These are phyloP conservation scores for Phoeniculus purpureus DNA, from an alignment of 2,797 vertebrate genomes.

Conservation along the genomic window DNA sequence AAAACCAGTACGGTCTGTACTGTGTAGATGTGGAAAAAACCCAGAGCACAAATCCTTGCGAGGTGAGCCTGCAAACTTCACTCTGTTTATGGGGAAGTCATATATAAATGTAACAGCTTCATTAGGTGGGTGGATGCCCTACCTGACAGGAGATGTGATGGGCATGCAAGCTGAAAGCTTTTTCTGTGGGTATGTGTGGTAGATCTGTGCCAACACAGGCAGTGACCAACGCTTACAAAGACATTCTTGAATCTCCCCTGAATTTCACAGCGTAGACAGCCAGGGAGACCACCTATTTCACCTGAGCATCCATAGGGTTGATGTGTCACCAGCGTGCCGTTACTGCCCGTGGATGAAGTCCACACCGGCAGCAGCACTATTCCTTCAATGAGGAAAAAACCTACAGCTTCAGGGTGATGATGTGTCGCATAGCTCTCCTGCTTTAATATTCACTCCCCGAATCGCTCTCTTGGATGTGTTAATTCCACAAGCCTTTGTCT, in stretches of 20 bases:
- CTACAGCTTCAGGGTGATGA: slow-evolving; percentile 20
- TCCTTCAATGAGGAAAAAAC: not conserved
- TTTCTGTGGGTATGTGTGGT: not conserved
- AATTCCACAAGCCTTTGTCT: slow-evolving; percentile 57
- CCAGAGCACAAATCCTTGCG: not conserved
- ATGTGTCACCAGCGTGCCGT: not conserved
- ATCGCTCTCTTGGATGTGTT: slow-evolving; percentile 60
- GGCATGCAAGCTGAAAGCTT: not conserved
- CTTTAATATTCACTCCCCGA: slow-evolving; percentile 49
- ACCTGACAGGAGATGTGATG: not conserved
- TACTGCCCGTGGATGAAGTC: not conserved
- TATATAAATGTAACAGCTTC: not conserved
- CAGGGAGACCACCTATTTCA: not conserved
- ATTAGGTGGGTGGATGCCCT: not conserved
- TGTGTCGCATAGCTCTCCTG: not conserved
- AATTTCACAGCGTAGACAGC: not conserved
- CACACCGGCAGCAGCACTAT: not conserved
- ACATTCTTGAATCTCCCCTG: not conserved
- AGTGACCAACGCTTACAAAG: fast-evolving
- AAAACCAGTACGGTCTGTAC: not conserved
- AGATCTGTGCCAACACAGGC: not conserved
- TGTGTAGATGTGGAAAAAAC: not conserved
- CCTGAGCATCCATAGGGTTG: not conserved
- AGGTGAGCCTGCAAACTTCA: not conserved
- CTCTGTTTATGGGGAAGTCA: not conserved